Conservation (phyloP, 1,140 invertebrate genomes). For the Tetraneura akinire region DNA sequence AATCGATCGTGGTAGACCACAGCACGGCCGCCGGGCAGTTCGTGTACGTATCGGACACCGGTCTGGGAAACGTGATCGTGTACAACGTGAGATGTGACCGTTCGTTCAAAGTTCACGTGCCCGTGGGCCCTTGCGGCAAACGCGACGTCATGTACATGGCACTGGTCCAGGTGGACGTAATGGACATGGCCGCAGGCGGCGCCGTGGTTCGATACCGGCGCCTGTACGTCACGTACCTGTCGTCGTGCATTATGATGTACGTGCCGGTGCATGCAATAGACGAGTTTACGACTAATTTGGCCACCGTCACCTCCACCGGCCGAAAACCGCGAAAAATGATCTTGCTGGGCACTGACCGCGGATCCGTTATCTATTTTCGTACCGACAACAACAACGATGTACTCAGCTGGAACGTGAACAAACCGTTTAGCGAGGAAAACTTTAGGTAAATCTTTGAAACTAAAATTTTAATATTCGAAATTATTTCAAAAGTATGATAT, state of each 20-base stretch:
- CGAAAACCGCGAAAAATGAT: constrained; percentile 27
- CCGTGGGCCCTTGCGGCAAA: neutral
- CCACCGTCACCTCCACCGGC: neutral
- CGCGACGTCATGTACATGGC: constrained; percentile 41
- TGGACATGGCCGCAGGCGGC: neutral
- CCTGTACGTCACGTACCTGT: constrained; percentile 36
- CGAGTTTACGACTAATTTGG: neutral
- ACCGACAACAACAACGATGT: neutral
- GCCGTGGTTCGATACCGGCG: neutral
- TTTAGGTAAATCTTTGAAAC: too few species aligned
- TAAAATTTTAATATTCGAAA: too few species aligned
- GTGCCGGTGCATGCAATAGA: neutral
- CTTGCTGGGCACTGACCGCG: constrained; percentile 12
- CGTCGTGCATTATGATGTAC: constrained; percentile 18
- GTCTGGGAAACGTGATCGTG: constrained; percentile 4
- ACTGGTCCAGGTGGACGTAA: neutral
- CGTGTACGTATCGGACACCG: constrained; percentile 27
- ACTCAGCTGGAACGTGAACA: constrained; percentile 12
- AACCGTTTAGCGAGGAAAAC: neutral
- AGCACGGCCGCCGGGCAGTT: neutral
- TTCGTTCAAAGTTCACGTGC: constrained; percentile 33
- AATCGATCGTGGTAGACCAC: constrained; percentile 26
- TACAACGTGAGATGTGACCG: constrained; percentile 17
- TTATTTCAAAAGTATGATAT: too few species aligned
- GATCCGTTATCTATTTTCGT: constrained; percentile 10